These are phyloP conservation scores for Cyprinus carpio DNA, from an alignment of 2,113 vertebrate species.

Conservation along the genomic window DNA sequence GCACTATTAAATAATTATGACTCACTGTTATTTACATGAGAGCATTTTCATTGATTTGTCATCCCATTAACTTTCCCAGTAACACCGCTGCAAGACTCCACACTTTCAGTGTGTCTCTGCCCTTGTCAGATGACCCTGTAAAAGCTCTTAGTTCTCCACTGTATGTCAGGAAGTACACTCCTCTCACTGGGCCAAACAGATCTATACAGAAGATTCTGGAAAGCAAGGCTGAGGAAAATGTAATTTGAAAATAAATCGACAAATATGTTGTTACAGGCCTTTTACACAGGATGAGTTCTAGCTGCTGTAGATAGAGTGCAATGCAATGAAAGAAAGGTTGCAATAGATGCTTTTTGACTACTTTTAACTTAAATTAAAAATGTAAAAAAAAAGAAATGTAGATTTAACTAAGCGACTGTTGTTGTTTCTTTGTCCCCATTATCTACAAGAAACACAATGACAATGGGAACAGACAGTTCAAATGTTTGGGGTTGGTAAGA, in stretches of 20 bases:
- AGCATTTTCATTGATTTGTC: constrained; percentile 6
- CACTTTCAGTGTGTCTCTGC: neutral
- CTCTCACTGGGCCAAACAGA: neutral
- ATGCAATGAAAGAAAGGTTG: neutral
- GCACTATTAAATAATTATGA: constrained; percentile 5
- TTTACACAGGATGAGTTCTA: neutral
- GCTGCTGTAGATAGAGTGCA: no score
- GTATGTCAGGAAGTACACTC: neutral
- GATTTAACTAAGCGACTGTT: neutral
- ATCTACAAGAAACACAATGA: neutral
- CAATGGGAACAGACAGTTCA: neutral
- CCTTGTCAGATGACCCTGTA: constrained; percentile 12
- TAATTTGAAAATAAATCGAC: neutral
- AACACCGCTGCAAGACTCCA: constrained; percentile 1
- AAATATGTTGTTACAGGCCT: neutral
- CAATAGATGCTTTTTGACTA: neutral
- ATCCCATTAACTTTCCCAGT: constrained; percentile 14
- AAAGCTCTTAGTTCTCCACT: neutral
- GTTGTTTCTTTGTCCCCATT: neutral
- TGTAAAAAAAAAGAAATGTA: neutral
- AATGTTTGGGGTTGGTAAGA: neutral
- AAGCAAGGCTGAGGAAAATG: neutral
- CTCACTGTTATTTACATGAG: constrained; percentile 16
- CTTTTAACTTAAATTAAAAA: neutral
- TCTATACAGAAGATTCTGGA: neutral